A percentile compares a stretch with the other conserved stretches of the same genome.
Conservation (phyloP, 2,113 vertebrate species). For the Cygnus atratus region DNA sequence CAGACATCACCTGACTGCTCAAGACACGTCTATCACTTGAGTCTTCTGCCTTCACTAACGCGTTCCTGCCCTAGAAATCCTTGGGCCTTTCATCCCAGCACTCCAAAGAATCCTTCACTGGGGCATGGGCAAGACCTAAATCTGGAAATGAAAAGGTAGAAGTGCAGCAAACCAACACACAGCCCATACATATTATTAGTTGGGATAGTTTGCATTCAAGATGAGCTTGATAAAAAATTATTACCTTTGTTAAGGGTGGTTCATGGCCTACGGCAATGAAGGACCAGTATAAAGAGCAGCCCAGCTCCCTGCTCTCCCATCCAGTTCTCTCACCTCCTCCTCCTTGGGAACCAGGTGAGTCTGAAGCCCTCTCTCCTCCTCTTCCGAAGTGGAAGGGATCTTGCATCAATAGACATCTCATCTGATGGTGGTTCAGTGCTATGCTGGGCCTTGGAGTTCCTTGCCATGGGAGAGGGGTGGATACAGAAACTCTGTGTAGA, state of each 20-base stretch:
- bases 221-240: neutral
- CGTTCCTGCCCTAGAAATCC: neutral
- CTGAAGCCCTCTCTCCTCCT: too few species aligned
- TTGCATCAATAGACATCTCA: fast-evolving
- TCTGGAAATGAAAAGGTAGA: neutral
- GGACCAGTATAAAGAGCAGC: neutral
- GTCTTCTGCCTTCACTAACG: neutral
- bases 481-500: neutral
- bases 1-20: neutral
- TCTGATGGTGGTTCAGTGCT: neutral
- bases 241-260: neutral
- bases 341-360: neutral
- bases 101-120: neutral
- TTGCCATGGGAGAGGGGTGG: neutral
- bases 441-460: fast-evolving
- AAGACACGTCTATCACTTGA: neutral
- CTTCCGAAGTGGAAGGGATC: neutral
- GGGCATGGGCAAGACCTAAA: neutral
- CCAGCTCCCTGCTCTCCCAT: neutral
- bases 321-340: neutral
- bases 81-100: neutral
- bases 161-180: neutral
- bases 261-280: neutral
- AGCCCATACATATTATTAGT: neutral
- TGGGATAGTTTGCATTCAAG: neutral